phyloP scores from a whole-genome alignment of 2,797 vertebrate species.

The Takifugu rubripes region DNA sequence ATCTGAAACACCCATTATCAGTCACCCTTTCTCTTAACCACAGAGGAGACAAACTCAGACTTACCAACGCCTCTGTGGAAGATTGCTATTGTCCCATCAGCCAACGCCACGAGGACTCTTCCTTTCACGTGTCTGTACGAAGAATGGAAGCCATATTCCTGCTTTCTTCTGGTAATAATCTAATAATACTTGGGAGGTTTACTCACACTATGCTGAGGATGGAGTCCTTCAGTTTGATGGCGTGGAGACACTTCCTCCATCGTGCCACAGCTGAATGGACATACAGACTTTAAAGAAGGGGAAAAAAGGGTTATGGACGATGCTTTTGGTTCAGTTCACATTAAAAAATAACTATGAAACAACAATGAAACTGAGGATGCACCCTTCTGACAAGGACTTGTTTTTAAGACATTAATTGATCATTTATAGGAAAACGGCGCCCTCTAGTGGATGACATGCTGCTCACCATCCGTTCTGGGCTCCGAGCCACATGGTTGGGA shows the following conservation, averaged over 20 bases:
- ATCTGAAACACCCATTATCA: constrained; percentile 63
- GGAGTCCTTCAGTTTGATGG: constrained; percentile 96
- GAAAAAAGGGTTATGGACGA: background rate
- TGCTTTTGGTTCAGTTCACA: too few relatives aligned
- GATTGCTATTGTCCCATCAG: constrained; percentile 93
- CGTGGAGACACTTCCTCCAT: constrained; percentile 97
- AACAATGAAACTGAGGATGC: too few relatives aligned
- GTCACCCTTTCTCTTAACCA: background rate
- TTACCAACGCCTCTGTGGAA: constrained; percentile 90
- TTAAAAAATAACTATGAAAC: too few relatives aligned
- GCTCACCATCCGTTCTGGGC: constrained; percentile 96
- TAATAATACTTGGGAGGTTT: background rate
- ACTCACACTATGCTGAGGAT: constrained; percentile 95
- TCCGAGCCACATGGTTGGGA: constrained; percentile 98
- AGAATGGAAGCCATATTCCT: background rate
- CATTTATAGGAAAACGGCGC: constrained; percentile 1
- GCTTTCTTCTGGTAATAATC: background rate
- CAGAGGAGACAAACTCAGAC: constrained; percentile 8
- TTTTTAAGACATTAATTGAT: background rate
- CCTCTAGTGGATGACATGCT: constrained; percentile 30
- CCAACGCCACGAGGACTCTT: constrained; percentile 91
- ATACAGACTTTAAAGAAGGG: constrained; percentile 79
- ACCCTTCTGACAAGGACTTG: background rate
- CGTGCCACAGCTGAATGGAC: constrained; percentile 93
- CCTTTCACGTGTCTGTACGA: constrained; percentile 90